Evolutionary conservation across 2,113 vertebrate species (phyloP).

Genomic region (Ameiurus melas): DNA sequence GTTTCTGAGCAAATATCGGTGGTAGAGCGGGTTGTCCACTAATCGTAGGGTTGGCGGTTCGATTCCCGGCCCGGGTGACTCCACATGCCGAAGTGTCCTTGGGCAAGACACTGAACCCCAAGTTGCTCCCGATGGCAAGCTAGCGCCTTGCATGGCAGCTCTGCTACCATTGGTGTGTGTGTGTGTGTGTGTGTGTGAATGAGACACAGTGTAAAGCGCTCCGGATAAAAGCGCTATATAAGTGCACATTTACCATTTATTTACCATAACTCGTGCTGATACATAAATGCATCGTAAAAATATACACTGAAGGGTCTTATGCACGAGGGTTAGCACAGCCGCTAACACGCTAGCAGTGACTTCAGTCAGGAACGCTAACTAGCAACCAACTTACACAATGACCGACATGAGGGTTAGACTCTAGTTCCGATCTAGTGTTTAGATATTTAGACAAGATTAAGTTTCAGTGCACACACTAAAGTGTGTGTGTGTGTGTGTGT

Average conservation of each 20-base stretch:
- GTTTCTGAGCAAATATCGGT: neutral
- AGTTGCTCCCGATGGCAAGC: too few species aligned
- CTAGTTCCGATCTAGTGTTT: neutral
- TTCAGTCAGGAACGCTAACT: neutral
- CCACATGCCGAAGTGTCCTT: too few species aligned
- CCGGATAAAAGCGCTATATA: too few species aligned
- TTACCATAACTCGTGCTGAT: neutral
- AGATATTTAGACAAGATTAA: neutral
- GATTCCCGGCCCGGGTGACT: too few species aligned
- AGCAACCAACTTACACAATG: neutral
- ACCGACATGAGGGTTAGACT: neutral
- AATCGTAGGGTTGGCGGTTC: too few species aligned
- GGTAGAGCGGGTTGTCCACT: too few species aligned
- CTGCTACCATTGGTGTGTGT: too few species aligned
- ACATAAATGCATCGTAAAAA: neutral
- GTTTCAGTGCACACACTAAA: neutral
- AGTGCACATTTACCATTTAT: too few species aligned
- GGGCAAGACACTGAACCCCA: too few species aligned
- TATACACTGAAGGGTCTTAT: neutral
- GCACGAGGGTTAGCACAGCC: neutral
- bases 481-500: conserved; percentile 6
- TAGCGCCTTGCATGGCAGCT: too few species aligned
- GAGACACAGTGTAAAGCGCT: too few species aligned
- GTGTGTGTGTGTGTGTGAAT: too few species aligned
- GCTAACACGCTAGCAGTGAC: neutral